A percentile compares a stretch with the other conserved stretches of the same genome.
Conservation (phyloP, 1,140 invertebrate species). For the Drosophila teissieri region DNA sequence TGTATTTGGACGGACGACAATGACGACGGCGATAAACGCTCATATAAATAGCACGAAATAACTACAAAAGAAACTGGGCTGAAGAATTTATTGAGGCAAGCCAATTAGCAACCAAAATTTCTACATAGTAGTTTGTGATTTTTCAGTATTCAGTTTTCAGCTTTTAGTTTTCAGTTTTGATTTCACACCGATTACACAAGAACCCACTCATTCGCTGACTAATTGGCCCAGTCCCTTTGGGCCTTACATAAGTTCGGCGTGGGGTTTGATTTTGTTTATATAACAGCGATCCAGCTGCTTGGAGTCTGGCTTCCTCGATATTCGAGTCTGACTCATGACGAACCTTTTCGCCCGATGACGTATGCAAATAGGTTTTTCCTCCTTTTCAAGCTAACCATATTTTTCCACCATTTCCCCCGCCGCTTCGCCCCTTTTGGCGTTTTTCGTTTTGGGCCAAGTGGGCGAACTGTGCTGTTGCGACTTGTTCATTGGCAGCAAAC, state of each 20-base stretch:
- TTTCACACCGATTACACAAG: constrained; percentile 47
- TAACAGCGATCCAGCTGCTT: constrained; percentile 6
- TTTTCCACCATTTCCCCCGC: background rate
- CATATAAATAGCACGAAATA: constrained; percentile 34
- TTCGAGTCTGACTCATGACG: constrained; percentile 49
- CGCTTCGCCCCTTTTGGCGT: background rate
- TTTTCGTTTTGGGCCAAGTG: constrained; percentile 48
- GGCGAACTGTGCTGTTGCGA: constrained; percentile 31
- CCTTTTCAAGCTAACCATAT: constrained; percentile 11
- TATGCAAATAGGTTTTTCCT: constrained; percentile 50
- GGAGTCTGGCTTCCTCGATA: constrained; percentile 26
- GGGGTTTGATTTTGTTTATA: constrained; percentile 22
- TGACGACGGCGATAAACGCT: constrained; percentile 52
- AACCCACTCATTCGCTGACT: constrained; percentile 29
- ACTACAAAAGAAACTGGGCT: constrained; percentile 13
- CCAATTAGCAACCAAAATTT: constrained; percentile 44
- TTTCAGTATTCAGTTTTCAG: background rate
- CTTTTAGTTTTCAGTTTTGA: constrained; percentile 28
- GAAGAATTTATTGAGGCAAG: constrained; percentile 50
- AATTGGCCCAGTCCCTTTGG: constrained; percentile 27
- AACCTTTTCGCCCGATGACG: constrained; percentile 49
- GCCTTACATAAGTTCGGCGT: constrained; percentile 20
- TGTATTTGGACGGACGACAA: constrained; percentile 23
- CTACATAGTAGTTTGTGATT: constrained; percentile 17
- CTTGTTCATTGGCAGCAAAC: constrained; percentile 33